A percentile compares a stretch with the other conserved stretches of the same genome.
Evolutionary conservation across 2,888 invertebrate genomes (phyloP).

Genomic region (Hecatera dysodea): DNA sequence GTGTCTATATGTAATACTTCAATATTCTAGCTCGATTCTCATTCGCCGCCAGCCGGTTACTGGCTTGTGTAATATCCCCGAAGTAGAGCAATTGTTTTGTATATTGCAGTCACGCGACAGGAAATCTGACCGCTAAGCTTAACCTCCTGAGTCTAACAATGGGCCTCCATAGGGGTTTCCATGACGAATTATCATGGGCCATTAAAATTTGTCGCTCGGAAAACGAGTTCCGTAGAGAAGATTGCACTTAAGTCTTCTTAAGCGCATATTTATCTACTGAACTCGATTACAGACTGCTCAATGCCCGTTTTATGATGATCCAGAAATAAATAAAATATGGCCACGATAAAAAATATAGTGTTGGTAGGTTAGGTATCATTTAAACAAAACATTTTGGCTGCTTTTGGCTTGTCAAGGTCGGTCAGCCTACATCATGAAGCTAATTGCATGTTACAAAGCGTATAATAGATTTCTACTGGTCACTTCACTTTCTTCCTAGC

Average conservation of each 20-base stretch:
- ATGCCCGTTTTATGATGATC: background rate
- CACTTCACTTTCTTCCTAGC: slow-evolving; percentile 5
- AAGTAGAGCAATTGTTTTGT: slow-evolving; percentile 48
- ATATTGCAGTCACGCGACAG: slow-evolving; percentile 45
- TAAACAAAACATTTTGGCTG: no score
- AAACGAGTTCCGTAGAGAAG: background rate
- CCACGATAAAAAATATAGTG: background rate
- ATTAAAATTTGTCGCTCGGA: slow-evolving; percentile 1
- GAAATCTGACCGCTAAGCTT: slow-evolving; percentile 47
- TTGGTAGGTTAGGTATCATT: no score
- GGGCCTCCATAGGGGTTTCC: slow-evolving; percentile 19
- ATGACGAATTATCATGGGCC: slow-evolving; percentile 4
- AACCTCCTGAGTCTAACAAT: slow-evolving; percentile 49
- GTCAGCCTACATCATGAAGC: no score
- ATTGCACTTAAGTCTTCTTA: background rate
- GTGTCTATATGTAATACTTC: background rate
- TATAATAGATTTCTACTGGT: background rate
- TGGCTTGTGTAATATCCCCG: slow-evolving; percentile 33
- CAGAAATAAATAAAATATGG: background rate
- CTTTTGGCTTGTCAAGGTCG: no score
- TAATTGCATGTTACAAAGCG: no score
- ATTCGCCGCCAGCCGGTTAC: slow-evolving; percentile 29
- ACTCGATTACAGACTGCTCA: no score
- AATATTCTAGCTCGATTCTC: slow-evolving; percentile 13
- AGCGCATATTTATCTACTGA: no score